A percentile compares a stretch with the other conserved stretches of the same genome.
These are phyloP conservation scores for Drosophila atripex DNA, from an alignment of 2,888 invertebrate genomes.

Conservation along the genomic window DNA sequence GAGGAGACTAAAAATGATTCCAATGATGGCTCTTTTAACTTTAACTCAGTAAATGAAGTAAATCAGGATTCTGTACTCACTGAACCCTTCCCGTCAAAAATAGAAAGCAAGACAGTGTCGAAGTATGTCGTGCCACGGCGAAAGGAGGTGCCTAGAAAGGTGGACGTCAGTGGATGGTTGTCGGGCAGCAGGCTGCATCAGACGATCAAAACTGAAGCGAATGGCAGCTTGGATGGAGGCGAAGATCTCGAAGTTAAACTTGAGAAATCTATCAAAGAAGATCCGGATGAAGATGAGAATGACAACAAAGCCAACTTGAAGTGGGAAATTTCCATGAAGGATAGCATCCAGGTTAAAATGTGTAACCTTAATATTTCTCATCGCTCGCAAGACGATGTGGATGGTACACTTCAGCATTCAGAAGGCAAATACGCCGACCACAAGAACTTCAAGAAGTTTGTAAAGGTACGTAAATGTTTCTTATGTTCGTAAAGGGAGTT, in stretches of 20 bases:
- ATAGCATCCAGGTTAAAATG: conserved; percentile 75
- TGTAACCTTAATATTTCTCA: conserved; percentile 57
- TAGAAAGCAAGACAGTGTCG: conserved; percentile 26
- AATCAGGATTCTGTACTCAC: conserved; percentile 56
- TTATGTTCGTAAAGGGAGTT: neutral
- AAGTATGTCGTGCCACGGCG: conserved; percentile 61
- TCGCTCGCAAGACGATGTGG: conserved; percentile 32
- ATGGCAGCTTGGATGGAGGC: conserved; percentile 6
- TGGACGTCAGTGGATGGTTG: conserved; percentile 78
- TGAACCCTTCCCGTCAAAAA: conserved; percentile 50
- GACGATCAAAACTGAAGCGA: conserved; percentile 54
- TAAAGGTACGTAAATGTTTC: conserved; percentile 71
- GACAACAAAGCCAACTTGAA: conserved; percentile 50
- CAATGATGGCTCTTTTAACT: conserved; percentile 63
- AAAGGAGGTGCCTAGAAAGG: conserved; percentile 58
- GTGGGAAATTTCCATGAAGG: conserved; percentile 75
- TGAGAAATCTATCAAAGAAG: conserved; percentile 39
- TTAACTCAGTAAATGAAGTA: conserved; percentile 31
- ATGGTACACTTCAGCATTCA: conserved; percentile 9
- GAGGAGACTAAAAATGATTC: conserved; percentile 20
- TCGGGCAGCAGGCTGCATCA: conserved; percentile 67
- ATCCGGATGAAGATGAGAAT: conserved; percentile 31
- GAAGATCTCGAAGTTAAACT: conserved; percentile 12
- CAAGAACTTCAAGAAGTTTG: conserved; percentile 81
- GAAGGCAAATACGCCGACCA: conserved; percentile 42